phyloP scores from a whole-genome alignment of 2,888 invertebrate genomes.

The Hydriomena furcata region DNA sequence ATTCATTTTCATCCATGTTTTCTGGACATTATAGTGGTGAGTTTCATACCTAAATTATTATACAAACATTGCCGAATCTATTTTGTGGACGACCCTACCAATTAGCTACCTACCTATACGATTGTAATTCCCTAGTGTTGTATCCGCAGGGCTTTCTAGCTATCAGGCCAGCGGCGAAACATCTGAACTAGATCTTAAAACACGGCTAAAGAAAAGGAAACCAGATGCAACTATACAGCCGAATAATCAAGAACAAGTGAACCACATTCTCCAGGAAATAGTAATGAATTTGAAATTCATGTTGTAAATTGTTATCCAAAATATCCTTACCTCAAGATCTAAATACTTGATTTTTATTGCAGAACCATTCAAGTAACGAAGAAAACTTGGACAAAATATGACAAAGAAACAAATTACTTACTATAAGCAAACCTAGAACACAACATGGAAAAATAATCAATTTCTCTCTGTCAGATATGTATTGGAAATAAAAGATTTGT shows the following conservation, averaged over 20 bases:
- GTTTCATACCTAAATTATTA: neutral
- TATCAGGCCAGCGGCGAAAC: conserved; percentile 46
- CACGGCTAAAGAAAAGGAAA: conserved; percentile 35
- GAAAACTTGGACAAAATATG: conserved; percentile 17
- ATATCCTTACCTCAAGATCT: no score
- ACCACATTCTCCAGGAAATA: conserved; percentile 20
- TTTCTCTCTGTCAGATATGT: no score
- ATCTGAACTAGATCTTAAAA: conserved; percentile 26
- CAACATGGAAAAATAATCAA: no score
- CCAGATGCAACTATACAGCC: conserved; percentile 23
- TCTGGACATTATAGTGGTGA: conserved; percentile 39
- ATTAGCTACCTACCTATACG: no score
- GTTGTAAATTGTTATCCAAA: no score
- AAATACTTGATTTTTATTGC: conserved; percentile 6
- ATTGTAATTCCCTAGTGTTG: neutral
- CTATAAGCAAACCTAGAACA: no score
- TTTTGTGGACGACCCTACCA: no score
- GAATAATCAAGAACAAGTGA: conserved; percentile 23
- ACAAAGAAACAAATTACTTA: neutral
- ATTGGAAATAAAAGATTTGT: no score
- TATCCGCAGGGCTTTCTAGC: conserved; percentile 43
- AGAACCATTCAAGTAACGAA: conserved; percentile 15
- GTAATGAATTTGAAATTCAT: neutral
- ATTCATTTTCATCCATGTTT: conserved; percentile 52
- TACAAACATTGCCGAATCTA: no score